Conservation (phyloP, 1,140 invertebrate species). For the Drosophila parvula region DNA sequence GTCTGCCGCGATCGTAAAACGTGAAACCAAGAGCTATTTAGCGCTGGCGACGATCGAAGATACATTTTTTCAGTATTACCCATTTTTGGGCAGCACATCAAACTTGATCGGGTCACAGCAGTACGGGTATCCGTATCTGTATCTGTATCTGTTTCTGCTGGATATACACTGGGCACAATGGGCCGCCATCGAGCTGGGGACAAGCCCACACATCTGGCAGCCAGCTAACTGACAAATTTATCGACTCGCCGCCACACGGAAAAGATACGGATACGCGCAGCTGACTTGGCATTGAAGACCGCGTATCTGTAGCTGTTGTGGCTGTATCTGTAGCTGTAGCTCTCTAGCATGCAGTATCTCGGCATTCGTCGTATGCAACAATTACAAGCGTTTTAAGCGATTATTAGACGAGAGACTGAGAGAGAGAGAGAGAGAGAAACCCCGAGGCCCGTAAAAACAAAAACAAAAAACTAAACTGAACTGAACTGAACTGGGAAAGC, state of each 20-base stretch:
- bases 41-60: background rate
- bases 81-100: conserved; percentile 39
- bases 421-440: conserved; percentile 13
- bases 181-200: conserved; percentile 44
- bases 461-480: conserved; percentile 27
- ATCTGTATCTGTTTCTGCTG: conserved; percentile 47
- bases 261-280: conserved; percentile 77
- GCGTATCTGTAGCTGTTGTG: conserved; percentile 35
- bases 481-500: conserved; percentile 51
- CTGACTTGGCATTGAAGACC: conserved; percentile 74
- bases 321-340: conserved; percentile 26
- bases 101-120: conserved; percentile 48
- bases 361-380: conserved; percentile 58
- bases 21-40: background rate
- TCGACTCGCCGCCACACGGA: conserved; percentile 74
- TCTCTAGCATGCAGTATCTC: conserved; percentile 47
- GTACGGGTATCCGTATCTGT: conserved; percentile 22
- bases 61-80: conserved; percentile 39
- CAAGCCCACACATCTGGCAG: conserved; percentile 47
- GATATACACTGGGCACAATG: conserved; percentile 65
- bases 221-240: conserved; percentile 64
- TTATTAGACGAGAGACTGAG: conserved; percentile 60
- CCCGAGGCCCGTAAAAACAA: conserved; percentile 19
- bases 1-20: conserved; percentile 27
- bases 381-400: conserved; percentile 73